Evolutionary conservation across 2,888 invertebrate genomes (phyloP).

Genomic region (Mesorhabditis sp.): DNA sequence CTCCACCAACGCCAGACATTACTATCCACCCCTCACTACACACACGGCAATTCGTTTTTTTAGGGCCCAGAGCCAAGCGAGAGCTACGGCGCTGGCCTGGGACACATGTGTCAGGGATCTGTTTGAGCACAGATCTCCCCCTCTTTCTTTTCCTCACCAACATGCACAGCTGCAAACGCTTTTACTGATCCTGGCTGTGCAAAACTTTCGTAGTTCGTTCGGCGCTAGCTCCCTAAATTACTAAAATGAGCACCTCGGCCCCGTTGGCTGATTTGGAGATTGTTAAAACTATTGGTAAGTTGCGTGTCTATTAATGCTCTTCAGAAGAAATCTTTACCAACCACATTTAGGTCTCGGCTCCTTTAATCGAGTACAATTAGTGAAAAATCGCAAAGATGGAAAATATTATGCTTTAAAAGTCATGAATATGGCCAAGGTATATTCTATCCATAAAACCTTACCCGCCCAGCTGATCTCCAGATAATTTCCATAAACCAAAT

Average conservation of each 20-base stretch:
- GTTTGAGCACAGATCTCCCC: not conserved
- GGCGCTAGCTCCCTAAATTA: too few relatives aligned
- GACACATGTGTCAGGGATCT: not conserved
- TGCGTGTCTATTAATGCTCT: not conserved
- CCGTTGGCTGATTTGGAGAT: not conserved
- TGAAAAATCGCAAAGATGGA: not conserved
- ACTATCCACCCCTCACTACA: too few relatives aligned
- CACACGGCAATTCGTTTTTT: too few relatives aligned
- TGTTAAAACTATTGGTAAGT: not conserved
- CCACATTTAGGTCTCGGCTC: not conserved
- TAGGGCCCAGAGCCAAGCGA: not conserved
- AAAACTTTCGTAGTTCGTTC: not conserved
- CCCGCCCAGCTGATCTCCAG: not conserved
- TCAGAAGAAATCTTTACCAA: not conserved
- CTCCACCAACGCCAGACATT: too few relatives aligned
- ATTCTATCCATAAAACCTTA: not conserved
- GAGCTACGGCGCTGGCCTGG: not conserved
- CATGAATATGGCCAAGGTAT: not conserved
- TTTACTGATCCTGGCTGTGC: not conserved
- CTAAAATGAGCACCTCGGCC: not conserved
- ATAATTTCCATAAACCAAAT: not conserved
- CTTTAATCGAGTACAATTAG: slow-evolving; percentile 4
- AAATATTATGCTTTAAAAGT: not conserved
- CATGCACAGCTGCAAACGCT: not conserved
- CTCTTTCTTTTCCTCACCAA: not conserved